These are phyloP conservation scores for Rhadina sibilatrix DNA, from an alignment of 2,113 vertebrate species.

Conservation along the genomic window DNA sequence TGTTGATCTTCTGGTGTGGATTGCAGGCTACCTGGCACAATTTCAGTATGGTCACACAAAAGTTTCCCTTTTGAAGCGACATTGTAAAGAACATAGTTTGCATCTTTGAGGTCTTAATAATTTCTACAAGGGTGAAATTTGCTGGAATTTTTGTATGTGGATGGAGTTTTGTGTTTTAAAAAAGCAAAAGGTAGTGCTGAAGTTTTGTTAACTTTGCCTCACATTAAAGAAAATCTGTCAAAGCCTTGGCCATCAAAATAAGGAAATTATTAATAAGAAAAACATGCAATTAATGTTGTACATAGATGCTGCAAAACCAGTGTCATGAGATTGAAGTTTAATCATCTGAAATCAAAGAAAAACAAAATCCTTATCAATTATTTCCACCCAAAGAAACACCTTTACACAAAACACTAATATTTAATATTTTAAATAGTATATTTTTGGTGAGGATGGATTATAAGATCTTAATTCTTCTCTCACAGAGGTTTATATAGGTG, in stretches of 20 bases:
- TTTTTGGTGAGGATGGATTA: not conserved
- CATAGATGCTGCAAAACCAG: not conserved
- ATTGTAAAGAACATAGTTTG: accelerated
- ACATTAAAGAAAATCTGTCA: not conserved
- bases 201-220: not conserved
- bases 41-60: not conserved
- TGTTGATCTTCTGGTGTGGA: not conserved
- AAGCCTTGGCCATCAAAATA: not conserved
- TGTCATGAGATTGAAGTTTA: not conserved
- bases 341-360: not conserved
- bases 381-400: not conserved
- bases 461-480: not conserved
- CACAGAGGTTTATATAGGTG: not conserved
- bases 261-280: not conserved
- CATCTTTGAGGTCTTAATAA: not conserved
- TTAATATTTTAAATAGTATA: not conserved
- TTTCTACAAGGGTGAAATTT: not conserved
- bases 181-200: not conserved
- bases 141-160: not conserved
- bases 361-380: not conserved
- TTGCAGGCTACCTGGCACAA: not conserved
- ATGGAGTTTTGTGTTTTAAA: not conserved
- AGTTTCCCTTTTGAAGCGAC: not conserved
- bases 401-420: not conserved
- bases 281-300: not conserved